These are phyloP conservation scores for Magallana angulata DNA, from an alignment of 1,140 invertebrate genomes.

Conservation along the genomic window DNA sequence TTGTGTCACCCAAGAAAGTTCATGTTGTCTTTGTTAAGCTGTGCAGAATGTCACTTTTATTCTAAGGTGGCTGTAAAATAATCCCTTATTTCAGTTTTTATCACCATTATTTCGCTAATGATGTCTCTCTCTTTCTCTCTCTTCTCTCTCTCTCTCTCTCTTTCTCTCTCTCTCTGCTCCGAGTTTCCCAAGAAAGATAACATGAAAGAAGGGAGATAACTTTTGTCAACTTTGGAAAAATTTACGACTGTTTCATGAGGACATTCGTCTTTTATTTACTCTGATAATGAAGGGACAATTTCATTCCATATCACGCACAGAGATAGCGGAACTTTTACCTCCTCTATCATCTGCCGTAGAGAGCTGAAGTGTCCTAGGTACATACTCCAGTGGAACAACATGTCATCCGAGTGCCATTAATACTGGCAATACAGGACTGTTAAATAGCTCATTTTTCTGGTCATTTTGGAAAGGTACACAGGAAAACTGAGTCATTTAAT, in stretches of 20 bases:
- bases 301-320: not conserved
- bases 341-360: conserved; percentile 6
- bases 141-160: not conserved
- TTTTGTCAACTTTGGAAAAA: not conserved
- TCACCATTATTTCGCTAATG: too few relatives aligned
- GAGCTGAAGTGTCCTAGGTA: conserved; percentile 3
- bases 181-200: not conserved
- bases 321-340: conserved; percentile 18
- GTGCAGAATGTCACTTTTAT: not conserved
- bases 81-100: not conserved
- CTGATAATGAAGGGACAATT: conserved; percentile 27
- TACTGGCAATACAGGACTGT: conserved; percentile 29
- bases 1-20: not conserved
- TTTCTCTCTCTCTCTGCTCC: not conserved
- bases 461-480: not conserved
- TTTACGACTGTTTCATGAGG: not conserved
- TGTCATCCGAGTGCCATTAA: not conserved
- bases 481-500: not conserved
- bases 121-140: too few relatives aligned
- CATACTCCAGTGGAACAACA: not conserved
- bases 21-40: not conserved
- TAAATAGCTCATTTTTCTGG: conserved; percentile 20
- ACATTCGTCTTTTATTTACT: not conserved
- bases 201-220: not conserved
- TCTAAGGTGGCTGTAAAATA: not conserved